phyloP scores from a whole-genome alignment of 2,113 vertebrate genomes.

The Oncorhynchus keta region DNA sequence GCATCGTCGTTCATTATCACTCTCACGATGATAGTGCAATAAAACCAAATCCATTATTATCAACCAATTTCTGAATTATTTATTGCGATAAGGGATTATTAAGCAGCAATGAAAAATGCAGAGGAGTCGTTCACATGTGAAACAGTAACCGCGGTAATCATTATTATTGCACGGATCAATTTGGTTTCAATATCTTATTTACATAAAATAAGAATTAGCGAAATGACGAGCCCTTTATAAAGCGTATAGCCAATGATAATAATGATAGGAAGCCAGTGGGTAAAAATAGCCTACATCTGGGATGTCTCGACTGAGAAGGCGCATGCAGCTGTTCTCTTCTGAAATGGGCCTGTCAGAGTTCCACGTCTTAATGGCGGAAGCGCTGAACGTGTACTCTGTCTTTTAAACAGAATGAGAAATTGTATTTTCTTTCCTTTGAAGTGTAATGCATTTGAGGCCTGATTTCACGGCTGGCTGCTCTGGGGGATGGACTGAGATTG shows the following conservation, averaged over 20 bases:
- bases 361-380: conserved; percentile 86
- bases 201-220: conserved; percentile 92
- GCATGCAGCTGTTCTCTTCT: conserved; percentile 63
- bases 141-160: conserved; percentile 91
- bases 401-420: conserved; percentile 92
- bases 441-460: conserved; percentile 92
- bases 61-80: conserved; percentile 84
- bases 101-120: conserved; percentile 84
- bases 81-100: conserved; percentile 86
- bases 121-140: conserved; percentile 83
- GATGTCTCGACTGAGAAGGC: conserved; percentile 53
- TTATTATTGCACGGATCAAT: conserved; percentile 83
- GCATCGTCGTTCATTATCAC: conserved; percentile 14
- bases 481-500: conserved; percentile 87
- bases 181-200: conserved; percentile 86
- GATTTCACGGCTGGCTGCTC: conserved; percentile 94
- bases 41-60: conserved; percentile 81
- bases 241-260: conserved; percentile 82
- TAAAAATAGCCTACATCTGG: conserved; percentile 70
- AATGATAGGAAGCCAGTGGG: conserved; percentile 79
- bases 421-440: conserved; percentile 91
- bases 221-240: conserved; percentile 72
- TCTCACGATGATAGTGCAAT: not conserved
- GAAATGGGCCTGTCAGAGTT: conserved; percentile 83
- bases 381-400: conserved; percentile 84